Evolutionary conservation across 2,797 vertebrate genomes (phyloP).

Genomic region (Lateolabrax maculatus): DNA sequence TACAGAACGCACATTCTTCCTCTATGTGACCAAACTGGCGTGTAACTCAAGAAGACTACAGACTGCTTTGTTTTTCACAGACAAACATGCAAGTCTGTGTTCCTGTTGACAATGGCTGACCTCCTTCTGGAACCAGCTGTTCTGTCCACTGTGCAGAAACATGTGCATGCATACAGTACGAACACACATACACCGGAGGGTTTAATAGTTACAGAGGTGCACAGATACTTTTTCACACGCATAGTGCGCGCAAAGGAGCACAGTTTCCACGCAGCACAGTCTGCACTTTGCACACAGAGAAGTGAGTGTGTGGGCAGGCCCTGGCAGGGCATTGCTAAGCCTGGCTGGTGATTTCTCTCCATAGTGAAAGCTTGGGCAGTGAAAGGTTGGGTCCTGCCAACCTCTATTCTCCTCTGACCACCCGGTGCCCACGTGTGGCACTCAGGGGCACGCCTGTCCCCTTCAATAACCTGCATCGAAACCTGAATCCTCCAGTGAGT

Average conservation of each 20-base stretch:
- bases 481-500: slow-evolving; percentile 64
- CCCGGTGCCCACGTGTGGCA: slow-evolving; percentile 78
- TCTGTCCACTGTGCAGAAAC: slow-evolving; percentile 72
- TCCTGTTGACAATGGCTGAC: slow-evolving; percentile 82
- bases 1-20: slow-evolving; percentile 58
- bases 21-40: slow-evolving; percentile 43
- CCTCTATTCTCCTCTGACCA: slow-evolving; percentile 82
- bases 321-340: slow-evolving; percentile 74
- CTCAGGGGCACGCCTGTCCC: slow-evolving; percentile 81
- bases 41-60: slow-evolving; percentile 73
- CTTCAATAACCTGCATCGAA: slow-evolving; percentile 80
- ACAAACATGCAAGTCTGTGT: slow-evolving; percentile 79
- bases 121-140: slow-evolving; percentile 81
- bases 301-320: slow-evolving; percentile 76
- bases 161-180: slow-evolving; percentile 58
- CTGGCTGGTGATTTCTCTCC: slow-evolving; percentile 81
- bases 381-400: slow-evolving; percentile 82
- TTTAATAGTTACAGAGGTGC: slow-evolving; percentile 62
- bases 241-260: slow-evolving; percentile 36
- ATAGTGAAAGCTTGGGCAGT: slow-evolving; percentile 80
- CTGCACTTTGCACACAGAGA: slow-evolving; percentile 73
- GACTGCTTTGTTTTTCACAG: slow-evolving; percentile 76
- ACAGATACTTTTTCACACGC: slow-evolving; percentile 45
- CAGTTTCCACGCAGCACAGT: slow-evolving; percentile 71
- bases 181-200: slow-evolving; percentile 48